Percentiles rank a stretch among this genome's conserved stretches.
phyloP scores from a whole-genome alignment of 2,113 vertebrate genomes.

The Arenaria interpres region DNA sequence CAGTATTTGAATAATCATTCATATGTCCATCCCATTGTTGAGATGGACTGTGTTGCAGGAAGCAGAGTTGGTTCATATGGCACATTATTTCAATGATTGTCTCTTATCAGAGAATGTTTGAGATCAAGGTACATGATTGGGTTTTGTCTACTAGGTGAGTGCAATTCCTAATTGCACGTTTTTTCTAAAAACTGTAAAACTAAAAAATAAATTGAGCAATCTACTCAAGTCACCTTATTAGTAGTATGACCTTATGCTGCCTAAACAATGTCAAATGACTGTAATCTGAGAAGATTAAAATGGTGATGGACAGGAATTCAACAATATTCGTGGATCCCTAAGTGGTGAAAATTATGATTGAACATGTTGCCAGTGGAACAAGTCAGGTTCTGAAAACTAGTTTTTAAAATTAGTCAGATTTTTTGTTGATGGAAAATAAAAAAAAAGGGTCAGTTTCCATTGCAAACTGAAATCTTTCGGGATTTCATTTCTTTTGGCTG shows the following conservation, averaged over 20 bases:
- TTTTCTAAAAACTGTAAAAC: not conserved
- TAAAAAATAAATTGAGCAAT: not conserved
- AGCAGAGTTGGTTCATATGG: not conserved
- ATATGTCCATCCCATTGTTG: accelerated
- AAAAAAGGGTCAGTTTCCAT: not conserved
- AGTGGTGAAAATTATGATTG: not conserved
- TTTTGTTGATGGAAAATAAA: not conserved
- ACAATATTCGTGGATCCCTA: not conserved
- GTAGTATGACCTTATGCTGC: not conserved
- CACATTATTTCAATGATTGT: not conserved
- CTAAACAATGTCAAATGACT: not conserved
- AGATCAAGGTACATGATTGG: not conserved
- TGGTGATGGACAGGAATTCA: not conserved
- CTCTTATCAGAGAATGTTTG: not conserved
- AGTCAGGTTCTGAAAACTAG: not conserved
- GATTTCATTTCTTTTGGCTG: not conserved
- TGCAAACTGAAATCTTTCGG: not conserved
- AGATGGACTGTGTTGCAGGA: not conserved
- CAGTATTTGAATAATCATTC: not conserved
- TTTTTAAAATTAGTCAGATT: not conserved
- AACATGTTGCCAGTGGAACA: not conserved
- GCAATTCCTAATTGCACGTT: not conserved
- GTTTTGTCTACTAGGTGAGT: not conserved
- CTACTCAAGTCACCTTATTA: not conserved
- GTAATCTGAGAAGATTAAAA: not conserved